Base-by-base conservation (phyloP, 2,888 invertebrate species). In the Apantesis nais region DNA sequence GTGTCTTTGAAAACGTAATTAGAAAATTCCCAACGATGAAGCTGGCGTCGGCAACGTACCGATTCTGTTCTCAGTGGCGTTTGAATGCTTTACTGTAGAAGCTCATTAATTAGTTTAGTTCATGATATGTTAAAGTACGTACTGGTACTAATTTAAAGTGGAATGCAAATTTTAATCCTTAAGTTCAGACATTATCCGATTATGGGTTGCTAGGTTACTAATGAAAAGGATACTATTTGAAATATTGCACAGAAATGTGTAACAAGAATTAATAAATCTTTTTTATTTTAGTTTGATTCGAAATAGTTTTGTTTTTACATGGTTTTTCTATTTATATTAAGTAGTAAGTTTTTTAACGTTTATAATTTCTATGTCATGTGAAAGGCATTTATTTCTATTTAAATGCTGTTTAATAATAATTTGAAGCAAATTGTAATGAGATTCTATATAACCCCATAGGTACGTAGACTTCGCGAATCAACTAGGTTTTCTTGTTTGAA, bases 1-100 rank as follows among this genome's bases (percentile, higher is more conserved):
- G 92, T 93, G 93, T 94, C 94, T 94, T 94, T 94, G 93, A 93
- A 92, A 92, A 92, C 92, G 94, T 94, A 94, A 95, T 95, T 95
- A 94, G 94, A 93, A 94, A 95, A 94, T 94, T 94, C 94, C 90
- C 85, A 94, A 92, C 91, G 92, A 89, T 91, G 92, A 89, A 92
- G 84, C 88, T 86, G 93, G 90, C 90, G 91, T 89, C 92, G 93
- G 90, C 90, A 91, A 89, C 91, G 86, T 88, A 84, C 83, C 86
- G 86, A 90, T 89, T 88, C 88, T 78, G 81, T 85, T 83, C 83
- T 85, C 86, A 80, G 80, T 80, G 77, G 87, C 86, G 87, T 90
- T 90, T 89, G 85, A 82, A 76, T 86, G 83, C 77, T 83, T 87
- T 84, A 84, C 83, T 80, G 82, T 77, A 83, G 80, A 79, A 78